Conservation (phyloP, 2,797 vertebrate genomes). For the Cryptoblepharus egeriae region DNA sequence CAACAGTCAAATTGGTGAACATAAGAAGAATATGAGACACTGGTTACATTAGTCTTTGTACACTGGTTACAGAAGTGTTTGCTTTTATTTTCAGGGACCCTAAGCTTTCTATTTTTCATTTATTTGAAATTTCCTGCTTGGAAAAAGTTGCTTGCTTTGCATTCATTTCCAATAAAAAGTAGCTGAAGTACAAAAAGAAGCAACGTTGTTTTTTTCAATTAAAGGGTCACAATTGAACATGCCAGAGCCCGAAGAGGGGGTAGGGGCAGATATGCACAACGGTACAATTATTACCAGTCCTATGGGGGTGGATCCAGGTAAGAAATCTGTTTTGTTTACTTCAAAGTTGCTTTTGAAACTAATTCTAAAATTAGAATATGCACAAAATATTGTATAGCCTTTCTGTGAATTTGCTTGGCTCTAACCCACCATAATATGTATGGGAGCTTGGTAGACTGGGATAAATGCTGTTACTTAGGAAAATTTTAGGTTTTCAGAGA, state of each 20-base stretch:
- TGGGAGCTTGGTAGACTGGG: neutral
- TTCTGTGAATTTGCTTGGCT: neutral
- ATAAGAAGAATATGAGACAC: neutral
- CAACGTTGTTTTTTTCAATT: neutral
- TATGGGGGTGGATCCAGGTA: conserved; percentile 88
- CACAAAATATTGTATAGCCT: neutral
- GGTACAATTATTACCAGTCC: conserved; percentile 87
- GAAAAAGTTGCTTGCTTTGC: conserved; percentile 27
- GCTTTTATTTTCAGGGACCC: conserved; percentile 6
- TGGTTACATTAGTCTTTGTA: no score
- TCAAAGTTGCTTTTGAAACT: no score
- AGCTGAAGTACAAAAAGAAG: conserved; percentile 20
- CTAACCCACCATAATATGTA: neutral
- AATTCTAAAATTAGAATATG: neutral
- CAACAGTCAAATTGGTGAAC: neutral
- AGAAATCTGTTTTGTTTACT: conserved; percentile 30
- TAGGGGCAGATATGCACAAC: conserved; percentile 83
- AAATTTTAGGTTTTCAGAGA: conserved; percentile 6
- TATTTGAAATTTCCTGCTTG: conserved; percentile 15
- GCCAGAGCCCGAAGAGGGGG: conserved; percentile 89
- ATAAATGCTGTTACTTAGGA: neutral
- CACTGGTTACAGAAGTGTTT: neutral
- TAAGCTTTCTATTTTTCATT: neutral
- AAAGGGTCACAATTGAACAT: conserved; percentile 92
- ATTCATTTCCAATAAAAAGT: conserved; percentile 36